Conservation (phyloP, 2,888 invertebrate genomes). For the Pyrrhia umbra region DNA sequence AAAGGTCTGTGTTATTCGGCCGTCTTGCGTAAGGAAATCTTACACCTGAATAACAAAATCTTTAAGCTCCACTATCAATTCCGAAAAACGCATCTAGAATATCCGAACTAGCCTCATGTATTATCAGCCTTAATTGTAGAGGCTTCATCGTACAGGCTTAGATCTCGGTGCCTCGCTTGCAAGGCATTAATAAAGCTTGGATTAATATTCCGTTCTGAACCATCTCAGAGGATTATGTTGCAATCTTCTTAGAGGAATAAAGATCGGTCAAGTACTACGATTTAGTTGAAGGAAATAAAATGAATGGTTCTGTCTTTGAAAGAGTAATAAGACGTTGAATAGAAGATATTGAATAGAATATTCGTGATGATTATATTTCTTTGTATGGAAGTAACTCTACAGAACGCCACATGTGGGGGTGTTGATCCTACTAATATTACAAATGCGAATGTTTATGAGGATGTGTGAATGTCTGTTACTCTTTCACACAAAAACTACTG, state of each 20-base stretch:
- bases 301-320: neutral
- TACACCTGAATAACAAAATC: no score
- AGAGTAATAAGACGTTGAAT: neutral
- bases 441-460: no score
- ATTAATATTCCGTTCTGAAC: constrained; percentile 61
- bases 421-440: no score
- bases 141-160: constrained; percentile 53
- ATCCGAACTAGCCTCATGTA: constrained; percentile 22
- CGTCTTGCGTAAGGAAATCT: no score
- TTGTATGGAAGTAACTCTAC: neutral
- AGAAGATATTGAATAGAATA: neutral
- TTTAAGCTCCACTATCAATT: neutral
- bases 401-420: no score
- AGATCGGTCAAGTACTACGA: constrained; percentile 33
- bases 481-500: no score
- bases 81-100: neutral
- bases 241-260: constrained; percentile 58
- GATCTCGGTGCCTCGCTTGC: constrained; percentile 44
- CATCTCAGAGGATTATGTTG: constrained; percentile 57
- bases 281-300: constrained; percentile 16
- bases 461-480: no score
- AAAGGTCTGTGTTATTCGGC: no score
- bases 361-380: neutral
- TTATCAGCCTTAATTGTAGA: constrained; percentile 44
- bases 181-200: constrained; percentile 57